Base-by-base conservation (phyloP, 2,113 vertebrate genomes). In the Pimephales promelas region DNA sequence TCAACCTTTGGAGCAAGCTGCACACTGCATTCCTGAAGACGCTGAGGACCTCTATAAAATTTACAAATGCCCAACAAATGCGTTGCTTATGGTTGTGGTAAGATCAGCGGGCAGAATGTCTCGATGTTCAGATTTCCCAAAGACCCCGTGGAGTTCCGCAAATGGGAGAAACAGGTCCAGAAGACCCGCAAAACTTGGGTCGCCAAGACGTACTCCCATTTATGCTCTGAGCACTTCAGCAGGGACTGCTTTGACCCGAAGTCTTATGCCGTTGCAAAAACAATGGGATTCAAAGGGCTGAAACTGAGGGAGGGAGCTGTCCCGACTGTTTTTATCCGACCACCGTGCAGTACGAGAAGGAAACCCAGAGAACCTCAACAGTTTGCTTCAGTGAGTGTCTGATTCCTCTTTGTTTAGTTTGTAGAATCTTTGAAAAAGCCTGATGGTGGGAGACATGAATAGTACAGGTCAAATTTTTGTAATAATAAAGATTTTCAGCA, bases 151-250 rank as follows among this genome's bases (percentile, higher is more conserved):
- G 92, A 93, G 59, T 93, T 92, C 85, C 82, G 66, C 5, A 94
- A 92, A 89, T 95, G 94, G 94, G 92, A 94, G 79, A 94, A 92
- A 82, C 94, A 95, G 90, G 93, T 95, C 13, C 93, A 94, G 79
- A 92, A 87, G 26, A 93, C 90, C 13, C 92, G 92, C 3, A 24
- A 20, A 10, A 83, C 89, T 4, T 95, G 94, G 94, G 40, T 74
- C 0, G 94, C 93, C 26, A 89, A 90, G 2, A 78, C 89, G 4
- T 88, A 81, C 79, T 93, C 92, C 24, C 82, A 92, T 84, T 90
- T 94, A 62, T 95, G 94, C 91, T 92, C 89, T 4, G 92, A 94
- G n/a, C 94, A 95, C 80, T 95, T 95, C 81, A 92, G 92, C 10
- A 92, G 79, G 34, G 94, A 94, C 72, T 94, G 92, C 77, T 94